These are phyloP conservation scores for Brachionichthys hirsutus DNA, from an alignment of 2,113 vertebrate species.

Conservation along the genomic window DNA sequence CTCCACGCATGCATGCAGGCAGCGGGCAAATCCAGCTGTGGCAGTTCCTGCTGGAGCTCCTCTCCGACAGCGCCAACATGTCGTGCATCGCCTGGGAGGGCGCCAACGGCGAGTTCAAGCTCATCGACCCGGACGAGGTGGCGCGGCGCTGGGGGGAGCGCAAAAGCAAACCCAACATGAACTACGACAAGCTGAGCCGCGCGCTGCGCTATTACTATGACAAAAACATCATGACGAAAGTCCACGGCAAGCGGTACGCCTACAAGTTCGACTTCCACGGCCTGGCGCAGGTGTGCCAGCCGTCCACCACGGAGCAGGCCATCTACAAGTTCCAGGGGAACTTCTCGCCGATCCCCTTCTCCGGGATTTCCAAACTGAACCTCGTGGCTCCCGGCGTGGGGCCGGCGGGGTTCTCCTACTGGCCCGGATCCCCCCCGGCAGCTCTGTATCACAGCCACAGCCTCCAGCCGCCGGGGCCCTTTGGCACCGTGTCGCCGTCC, in stretches of 20 bases:
- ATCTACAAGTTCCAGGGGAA: slow-evolving; percentile 96
- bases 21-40: slow-evolving; percentile 98
- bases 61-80: slow-evolving; percentile 90
- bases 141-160: slow-evolving; percentile 94
- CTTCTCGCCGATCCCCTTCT: slow-evolving; percentile 90
- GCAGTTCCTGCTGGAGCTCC: slow-evolving; percentile 96
- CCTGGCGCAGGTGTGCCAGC: slow-evolving; percentile 95
- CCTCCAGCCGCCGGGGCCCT: slow-evolving; percentile 85
- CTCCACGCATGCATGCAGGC: slow-evolving; percentile 79
- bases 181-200: slow-evolving; percentile 98
- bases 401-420: slow-evolving; percentile 92
- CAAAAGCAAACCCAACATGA: slow-evolving; percentile 99
- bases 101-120: slow-evolving; percentile 96
- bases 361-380: slow-evolving; percentile 95
- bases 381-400: slow-evolving; percentile 89
- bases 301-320: slow-evolving; percentile 87
- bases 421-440: slow-evolving; percentile 85
- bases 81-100: slow-evolving; percentile 98
- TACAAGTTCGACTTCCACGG: slow-evolving; percentile 99
- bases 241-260: slow-evolving; percentile 96
- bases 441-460: slow-evolving; percentile 87
- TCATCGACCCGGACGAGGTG: slow-evolving; percentile 96
- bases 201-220: slow-evolving; percentile 98
- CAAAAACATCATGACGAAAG: slow-evolving; percentile 99
- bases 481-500: slow-evolving; percentile 86